Percentiles rank a stretch among this genome's conserved stretches.
phyloP scores from a whole-genome alignment of 2,797 vertebrate species.

The Anniella stebbinsi region DNA sequence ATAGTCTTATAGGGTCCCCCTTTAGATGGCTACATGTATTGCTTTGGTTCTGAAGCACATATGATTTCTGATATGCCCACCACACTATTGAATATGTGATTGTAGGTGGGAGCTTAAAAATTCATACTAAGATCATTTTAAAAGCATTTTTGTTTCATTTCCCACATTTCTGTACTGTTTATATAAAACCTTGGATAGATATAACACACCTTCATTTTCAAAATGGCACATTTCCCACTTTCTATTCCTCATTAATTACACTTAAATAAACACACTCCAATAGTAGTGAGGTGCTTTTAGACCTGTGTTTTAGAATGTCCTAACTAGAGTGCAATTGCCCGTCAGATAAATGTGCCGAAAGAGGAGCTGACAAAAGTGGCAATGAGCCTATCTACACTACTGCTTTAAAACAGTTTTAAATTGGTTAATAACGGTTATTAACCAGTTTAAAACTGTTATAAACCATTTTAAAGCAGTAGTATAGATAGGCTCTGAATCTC shows the following conservation, averaged over 20 bases:
- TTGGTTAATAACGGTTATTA: no score
- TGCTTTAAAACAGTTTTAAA: no score
- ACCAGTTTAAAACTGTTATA: no score
- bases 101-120: background rate
- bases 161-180: background rate
- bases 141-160: background rate
- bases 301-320: background rate
- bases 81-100: slow-evolving; percentile 24
- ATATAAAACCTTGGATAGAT: background rate
- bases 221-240: background rate
- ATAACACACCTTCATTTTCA: background rate
- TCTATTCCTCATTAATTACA: background rate
- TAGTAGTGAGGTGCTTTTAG: background rate
- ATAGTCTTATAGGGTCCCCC: no score
- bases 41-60: no score
- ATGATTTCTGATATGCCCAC: fast-evolving
- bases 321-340: background rate
- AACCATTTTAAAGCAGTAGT: no score
- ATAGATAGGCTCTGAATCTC: no score
- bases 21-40: no score
- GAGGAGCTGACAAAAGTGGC: background rate
- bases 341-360: background rate
- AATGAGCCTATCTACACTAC: no score
- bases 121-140: background rate
- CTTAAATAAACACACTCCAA: background rate